phyloP scores from a whole-genome alignment of 2,797 vertebrate genomes.

The Manis crassicaudata region DNA sequence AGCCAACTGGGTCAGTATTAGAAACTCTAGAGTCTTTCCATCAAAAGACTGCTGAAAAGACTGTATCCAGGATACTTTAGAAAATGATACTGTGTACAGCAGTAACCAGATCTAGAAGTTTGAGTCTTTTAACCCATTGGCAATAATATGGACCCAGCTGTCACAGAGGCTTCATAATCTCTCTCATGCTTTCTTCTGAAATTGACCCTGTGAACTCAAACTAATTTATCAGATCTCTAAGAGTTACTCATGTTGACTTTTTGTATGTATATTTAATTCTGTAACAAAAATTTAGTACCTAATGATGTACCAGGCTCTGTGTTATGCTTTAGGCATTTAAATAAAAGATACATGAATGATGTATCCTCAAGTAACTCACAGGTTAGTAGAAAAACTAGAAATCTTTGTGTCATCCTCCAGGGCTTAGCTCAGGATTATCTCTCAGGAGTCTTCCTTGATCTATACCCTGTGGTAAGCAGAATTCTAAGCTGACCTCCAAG shows the following conservation, averaged over 20 bases:
- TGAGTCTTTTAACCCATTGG: background rate
- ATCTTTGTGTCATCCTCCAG: background rate
- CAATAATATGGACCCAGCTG: background rate
- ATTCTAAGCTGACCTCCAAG: background rate
- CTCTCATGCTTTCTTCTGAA: background rate
- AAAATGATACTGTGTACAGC: background rate
- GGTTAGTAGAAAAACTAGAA: background rate
- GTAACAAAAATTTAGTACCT: background rate
- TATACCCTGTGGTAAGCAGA: background rate
- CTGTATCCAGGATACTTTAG: background rate
- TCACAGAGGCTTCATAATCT: background rate
- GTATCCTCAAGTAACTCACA: background rate
- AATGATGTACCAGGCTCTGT: background rate
- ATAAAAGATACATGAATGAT: background rate
- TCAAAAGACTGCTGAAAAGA: background rate
- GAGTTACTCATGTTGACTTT: background rate
- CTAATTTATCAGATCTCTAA: slow-evolving; percentile 2
- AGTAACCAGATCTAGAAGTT: background rate
- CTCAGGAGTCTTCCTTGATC: background rate
- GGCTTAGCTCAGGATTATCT: background rate
- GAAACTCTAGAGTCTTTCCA: background rate
- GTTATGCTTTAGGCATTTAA: slow-evolving; percentile 2
- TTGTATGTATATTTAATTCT: background rate
- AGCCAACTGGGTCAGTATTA: background rate
- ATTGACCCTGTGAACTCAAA: background rate